Evolutionary conservation across 2,888 invertebrate genomes (phyloP), one percentile per base, ranked within the genome.

Genomic region (Norana najaformis): DNA sequence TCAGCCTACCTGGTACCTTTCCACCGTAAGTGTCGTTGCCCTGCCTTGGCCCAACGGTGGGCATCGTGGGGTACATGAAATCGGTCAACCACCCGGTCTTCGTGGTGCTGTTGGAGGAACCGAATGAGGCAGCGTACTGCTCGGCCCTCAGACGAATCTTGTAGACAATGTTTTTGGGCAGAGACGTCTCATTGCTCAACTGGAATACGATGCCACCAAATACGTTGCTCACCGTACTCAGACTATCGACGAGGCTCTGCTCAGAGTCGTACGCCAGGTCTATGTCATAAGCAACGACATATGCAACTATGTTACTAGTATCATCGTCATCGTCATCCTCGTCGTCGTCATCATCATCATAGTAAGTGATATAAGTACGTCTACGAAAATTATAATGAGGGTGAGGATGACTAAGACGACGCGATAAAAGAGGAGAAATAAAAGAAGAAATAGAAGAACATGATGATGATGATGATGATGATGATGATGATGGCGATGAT

Each of bases 61-160:
- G 16, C n/a, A n/a, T 11, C 8, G 69, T n/a, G 30, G 30, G 69
- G 69, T 69, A 69, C 8, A 69, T n/a, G 13, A 11, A n/a, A n/a
- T 69, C 69, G 11, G 69, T 69, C 69, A 69, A 69, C 69, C 69
- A 69, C 8, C 11, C 69, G n/a, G n/a, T n/a, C n/a, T n/a, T n/a
- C n/a, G n/a, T n/a, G n/a, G n/a, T n/a, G n/a, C n/a, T n/a, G n/a
- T n/a, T n/a, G n/a, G n/a, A n/a, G 0, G n/a, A 1, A 11, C 13
- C 69, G 8, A 5, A 4, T 30, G 11, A n/a, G 1, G 69, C 69
- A 69, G 69, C 30, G n/a, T n/a, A 1, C 20, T 6, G 30, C n/a
- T 69, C 69, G n/a, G 69, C 69, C 11, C 69, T 69, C 69, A 85
- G 85, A 6, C 85, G 85, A n/a, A 85, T 85, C 85, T 85, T 36